Evolutionary conservation across 2,797 vertebrate genomes (phyloP).

Genomic region (Synaphobranchus kaupii): DNA sequence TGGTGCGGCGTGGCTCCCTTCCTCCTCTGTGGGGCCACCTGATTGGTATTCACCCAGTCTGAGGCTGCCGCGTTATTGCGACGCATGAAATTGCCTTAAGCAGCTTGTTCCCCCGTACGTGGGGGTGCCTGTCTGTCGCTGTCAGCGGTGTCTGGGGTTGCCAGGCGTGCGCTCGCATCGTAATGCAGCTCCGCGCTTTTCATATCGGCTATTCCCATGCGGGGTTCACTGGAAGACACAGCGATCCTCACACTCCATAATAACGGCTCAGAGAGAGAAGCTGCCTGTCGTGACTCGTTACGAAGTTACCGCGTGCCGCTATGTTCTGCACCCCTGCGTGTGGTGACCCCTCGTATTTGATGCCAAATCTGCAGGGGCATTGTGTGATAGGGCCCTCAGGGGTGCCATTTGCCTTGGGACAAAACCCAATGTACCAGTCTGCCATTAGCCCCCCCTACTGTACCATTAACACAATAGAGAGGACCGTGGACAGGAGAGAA

Average conservation of each 20-base stretch:
- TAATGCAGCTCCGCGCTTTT: neutral
- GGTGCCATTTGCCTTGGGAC: neutral
- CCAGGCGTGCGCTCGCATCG: slow-evolving; percentile 43
- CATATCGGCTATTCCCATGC: neutral
- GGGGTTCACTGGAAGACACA: neutral
- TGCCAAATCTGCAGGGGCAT: neutral
- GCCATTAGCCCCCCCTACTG: neutral
- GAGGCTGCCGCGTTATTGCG: slow-evolving; percentile 39
- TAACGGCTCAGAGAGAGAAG: neutral
- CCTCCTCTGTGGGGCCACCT: slow-evolving; percentile 36
- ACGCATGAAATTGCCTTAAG: slow-evolving; percentile 42
- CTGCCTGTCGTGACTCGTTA: neutral
- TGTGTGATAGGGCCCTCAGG: neutral
- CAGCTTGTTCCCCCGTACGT: slow-evolving; percentile 32
- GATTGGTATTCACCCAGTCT: slow-evolving; percentile 53
- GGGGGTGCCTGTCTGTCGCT: slow-evolving; percentile 38
- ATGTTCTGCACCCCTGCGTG: neutral
- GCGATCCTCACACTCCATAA: neutral
- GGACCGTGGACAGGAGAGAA: neutral
- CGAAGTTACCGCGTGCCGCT: neutral
- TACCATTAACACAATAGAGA: neutral
- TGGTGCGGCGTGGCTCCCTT: slow-evolving; percentile 21
- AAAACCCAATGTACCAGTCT: neutral
- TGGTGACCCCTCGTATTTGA: neutral
- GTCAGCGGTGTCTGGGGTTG: slow-evolving; percentile 41